These are phyloP conservation scores for Megalops atlanticus DNA, from an alignment of 2,113 vertebrate species.

Conservation along the genomic window DNA sequence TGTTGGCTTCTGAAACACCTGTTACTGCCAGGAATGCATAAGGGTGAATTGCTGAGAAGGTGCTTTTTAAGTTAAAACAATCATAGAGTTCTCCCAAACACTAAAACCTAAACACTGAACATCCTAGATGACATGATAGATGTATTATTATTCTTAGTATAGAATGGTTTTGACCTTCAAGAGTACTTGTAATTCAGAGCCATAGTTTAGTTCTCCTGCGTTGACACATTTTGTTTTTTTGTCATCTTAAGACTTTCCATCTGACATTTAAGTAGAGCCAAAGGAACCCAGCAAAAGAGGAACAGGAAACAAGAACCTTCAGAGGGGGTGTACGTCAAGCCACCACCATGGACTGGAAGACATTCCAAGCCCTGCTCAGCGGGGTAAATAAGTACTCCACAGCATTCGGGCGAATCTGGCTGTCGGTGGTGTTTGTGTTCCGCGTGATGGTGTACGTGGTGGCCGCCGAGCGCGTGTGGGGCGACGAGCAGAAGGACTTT, in stretches of 20 bases:
- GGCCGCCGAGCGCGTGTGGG: conserved; percentile 81
- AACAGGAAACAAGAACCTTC: neutral
- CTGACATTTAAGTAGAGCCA: neutral
- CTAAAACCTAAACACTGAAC: too few relatives aligned
- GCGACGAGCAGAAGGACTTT: conserved; percentile 83
- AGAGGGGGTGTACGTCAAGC: conserved; percentile 28
- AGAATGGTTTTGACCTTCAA: too few relatives aligned
- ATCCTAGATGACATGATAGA: too few relatives aligned
- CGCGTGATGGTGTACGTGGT: conserved; percentile 83
- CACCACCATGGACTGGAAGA: conserved; percentile 81
- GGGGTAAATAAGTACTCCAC: conserved; percentile 87
- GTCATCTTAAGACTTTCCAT: neutral
- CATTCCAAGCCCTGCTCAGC: conserved; percentile 79
- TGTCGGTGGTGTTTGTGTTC: conserved; percentile 85
- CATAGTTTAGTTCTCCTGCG: neutral
- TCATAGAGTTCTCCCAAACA: too few relatives aligned
- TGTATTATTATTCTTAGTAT: too few relatives aligned
- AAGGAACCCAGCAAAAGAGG: neutral
- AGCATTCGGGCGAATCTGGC: conserved; percentile 79
- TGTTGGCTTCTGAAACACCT: neutral
- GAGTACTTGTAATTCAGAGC: too few relatives aligned
- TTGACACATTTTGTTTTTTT: neutral
- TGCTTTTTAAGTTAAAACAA: too few relatives aligned
- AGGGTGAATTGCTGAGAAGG: neutral
- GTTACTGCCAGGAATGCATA: neutral